Base-by-base conservation (phyloP, 2,113 vertebrate genomes). In the Leucopternis melanops region DNA sequence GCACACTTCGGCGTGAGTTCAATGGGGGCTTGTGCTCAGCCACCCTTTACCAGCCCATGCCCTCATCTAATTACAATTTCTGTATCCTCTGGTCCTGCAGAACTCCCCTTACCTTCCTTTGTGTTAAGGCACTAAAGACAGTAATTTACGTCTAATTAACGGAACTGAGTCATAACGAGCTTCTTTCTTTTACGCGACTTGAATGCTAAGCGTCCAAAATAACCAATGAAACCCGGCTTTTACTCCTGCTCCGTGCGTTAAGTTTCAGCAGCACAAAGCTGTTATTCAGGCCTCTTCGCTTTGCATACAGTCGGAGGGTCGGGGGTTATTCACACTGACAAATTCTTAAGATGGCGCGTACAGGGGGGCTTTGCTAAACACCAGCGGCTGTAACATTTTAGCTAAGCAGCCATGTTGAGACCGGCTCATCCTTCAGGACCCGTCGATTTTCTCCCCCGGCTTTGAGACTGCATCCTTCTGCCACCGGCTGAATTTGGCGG, bases 61-160 rank as follows among this genome's bases (percentile, higher is more conserved):
- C 90, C 95, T 97, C 97, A 97, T 96, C 97, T 96, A 95, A 98
- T 98, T 97, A 97, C 95, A 97, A 96, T 98, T 97, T 96, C 97
- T 96, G 95, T 47, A 97, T 97, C 97, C 98, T 96, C 95, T 96
- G 94, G 97, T 97, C 96, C 96, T 78, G 87, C 82, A 95, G 88
- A 98, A 97, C 96, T 96, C 96, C 95, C 90, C 95, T 97, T 97
- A 98, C 97, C 98, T 98, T 98, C 98, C 96, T 97, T 96, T 98
- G 91, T 97, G 93, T 93, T 96, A 93, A 95, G 73, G 94, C 90
- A 97, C 92, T 97, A 96, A 97, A 97, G 97, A 97, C 97, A 96
- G 97, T 98, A 98, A 98, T 98, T 98, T 98, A 98, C 95, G 97
- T 98, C 98, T 98, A 98, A 98, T 98, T 98, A 98, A 98, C 97